Evolutionary conservation across 2,888 invertebrate species (phyloP), one percentile per base, ranked within the genome.

Genomic region (Cantharis lateralis): DNA sequence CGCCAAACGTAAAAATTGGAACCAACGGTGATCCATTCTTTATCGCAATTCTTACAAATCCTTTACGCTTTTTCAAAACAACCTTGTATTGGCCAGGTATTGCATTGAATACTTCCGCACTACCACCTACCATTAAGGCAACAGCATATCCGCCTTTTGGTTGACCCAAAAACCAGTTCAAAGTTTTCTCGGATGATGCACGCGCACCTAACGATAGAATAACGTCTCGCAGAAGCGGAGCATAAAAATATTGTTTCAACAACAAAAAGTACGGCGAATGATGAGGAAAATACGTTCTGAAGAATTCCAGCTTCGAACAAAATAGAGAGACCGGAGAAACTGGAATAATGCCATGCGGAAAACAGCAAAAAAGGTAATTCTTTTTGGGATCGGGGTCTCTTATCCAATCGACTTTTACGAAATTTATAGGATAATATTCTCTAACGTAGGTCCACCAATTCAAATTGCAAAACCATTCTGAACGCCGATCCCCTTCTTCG

Each of bases 1-100:
- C 98, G 0, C 97, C 97, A 87, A 98, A 98, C 0, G 95, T 94
- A 85, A 96, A 93, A 0, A 95, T 94, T 1, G 98, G 98, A 0
- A 98, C 97, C 75, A 98, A 87, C 0, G 95, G 91, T 0, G 95
- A 91, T 10, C 97, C 96, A 87, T 79, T 85, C 75, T 79, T 83
- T 69, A 87, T 72, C 0, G 87, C 88, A 66, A 87, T 62, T 68
- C 82, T 84, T 1, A 87, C 82, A 75, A 88, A 88, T 10, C 88
- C 96, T 84, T 94, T 96, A 79, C 96, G 90, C 71, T 92, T 92
- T 81, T 92, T 94, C 13, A 96, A 85, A n/a, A 95, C 91, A 9
- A 96, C 88, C 81, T 91, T 91, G 81, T 95, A 95, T 71, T 91
- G 90, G 3, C 94, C 93, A 0, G 97, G 96, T 84, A 92, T 92